phyloP scores from a whole-genome alignment of 2,113 vertebrate genomes.

The Pheucticus melanocephalus region DNA sequence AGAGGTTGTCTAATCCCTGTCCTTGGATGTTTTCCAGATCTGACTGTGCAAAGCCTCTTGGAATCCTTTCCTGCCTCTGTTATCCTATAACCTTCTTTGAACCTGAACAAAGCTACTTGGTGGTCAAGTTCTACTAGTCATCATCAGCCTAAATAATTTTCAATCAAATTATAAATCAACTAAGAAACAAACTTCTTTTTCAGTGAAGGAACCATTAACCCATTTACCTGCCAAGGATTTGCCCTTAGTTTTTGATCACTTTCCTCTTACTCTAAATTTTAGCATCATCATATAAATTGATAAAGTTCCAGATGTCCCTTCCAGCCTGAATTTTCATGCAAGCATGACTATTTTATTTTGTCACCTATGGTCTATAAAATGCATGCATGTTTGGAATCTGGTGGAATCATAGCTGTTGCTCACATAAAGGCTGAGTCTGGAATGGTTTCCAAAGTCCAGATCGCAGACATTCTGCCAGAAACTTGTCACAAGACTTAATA shows the following conservation, averaged over 20 bases:
- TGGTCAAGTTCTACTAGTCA: not conserved
- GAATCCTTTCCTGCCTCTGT: not conserved
- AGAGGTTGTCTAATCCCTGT: not conserved
- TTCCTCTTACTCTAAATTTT: not conserved
- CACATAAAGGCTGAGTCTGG: not conserved
- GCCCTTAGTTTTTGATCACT: not conserved
- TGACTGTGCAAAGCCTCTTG: not conserved
- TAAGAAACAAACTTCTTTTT: not conserved
- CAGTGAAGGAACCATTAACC: not conserved
- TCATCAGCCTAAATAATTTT: not conserved
- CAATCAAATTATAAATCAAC: not conserved
- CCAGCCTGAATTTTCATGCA: not conserved
- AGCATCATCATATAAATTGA: not conserved
- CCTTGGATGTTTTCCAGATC: not conserved
- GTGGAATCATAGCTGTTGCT: not conserved
- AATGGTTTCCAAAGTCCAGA: not conserved
- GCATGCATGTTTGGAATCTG: not conserved
- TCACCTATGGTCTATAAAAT: not conserved
- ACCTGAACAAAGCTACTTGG: not conserved
- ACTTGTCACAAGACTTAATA: not conserved
- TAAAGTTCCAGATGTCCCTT: not conserved
- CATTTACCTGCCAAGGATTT: not conserved
- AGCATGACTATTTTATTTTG: not conserved
- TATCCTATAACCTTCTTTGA: not conserved
- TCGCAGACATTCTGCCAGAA: not conserved